Conservation (phyloP, 2,113 vertebrate genomes). For the Cygnus atratus region DNA sequence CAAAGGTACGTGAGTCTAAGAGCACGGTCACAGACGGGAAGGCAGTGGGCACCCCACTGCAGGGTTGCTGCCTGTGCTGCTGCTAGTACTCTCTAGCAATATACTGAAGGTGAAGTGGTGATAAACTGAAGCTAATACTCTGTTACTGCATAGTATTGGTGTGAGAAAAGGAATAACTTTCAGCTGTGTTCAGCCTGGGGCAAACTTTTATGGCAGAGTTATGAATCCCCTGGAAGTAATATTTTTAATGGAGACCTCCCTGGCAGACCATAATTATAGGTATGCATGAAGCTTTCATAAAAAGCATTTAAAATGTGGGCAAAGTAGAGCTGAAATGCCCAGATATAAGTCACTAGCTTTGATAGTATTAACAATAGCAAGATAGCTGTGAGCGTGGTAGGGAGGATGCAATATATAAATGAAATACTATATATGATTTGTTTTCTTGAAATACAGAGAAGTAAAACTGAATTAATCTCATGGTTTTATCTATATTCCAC, state of each 20-base stretch:
- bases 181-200: neutral
- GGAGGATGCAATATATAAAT: neutral
- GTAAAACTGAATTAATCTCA: neutral
- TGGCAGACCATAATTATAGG: neutral
- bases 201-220: neutral
- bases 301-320: neutral
- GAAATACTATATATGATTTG: neutral
- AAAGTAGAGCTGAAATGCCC: neutral
- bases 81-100: neutral
- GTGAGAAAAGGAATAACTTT: neutral
- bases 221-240: neutral
- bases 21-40: neutral
- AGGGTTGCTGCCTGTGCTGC: neutral
- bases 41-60: neutral
- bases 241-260: neutral
- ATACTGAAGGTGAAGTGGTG: neutral
- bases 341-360: neutral
- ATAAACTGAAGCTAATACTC: neutral
- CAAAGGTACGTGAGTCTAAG: neutral
- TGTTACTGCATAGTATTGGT: neutral
- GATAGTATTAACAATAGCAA: neutral
- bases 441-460: conserved; percentile 18
- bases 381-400: neutral
- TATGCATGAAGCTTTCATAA: neutral
- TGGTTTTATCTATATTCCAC: neutral